Conservation (phyloP, 2,888 invertebrate genomes). For the Melipona bicolor region DNA sequence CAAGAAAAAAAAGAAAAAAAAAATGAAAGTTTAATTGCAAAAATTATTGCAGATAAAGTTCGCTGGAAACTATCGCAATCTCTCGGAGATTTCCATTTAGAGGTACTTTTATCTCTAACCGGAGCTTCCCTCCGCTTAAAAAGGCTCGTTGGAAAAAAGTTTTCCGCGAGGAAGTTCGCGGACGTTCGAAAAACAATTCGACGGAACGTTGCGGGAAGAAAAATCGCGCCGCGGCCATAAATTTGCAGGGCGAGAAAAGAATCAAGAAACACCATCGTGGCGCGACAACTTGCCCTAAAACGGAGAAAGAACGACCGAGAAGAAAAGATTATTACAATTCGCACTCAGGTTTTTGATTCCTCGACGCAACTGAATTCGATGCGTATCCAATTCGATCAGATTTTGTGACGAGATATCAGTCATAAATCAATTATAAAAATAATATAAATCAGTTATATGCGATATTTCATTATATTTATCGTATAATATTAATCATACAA, state of each 20-base stretch:
- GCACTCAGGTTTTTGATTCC: too few species aligned
- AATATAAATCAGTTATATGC: too few species aligned
- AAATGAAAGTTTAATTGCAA: background rate
- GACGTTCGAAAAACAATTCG: constrained; percentile 9
- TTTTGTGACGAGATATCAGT: too few species aligned
- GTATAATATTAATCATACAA: too few species aligned
- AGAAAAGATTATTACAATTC: too few species aligned
- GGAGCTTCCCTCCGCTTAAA: constrained; percentile 2
- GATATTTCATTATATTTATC: too few species aligned
- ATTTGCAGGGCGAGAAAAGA: background rate
- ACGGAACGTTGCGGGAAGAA: background rate
- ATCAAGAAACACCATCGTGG: background rate
- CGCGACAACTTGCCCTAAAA: background rate
- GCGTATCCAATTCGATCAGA: too few species aligned
- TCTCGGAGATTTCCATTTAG: constrained; percentile 1
- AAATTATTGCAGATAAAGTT: background rate
- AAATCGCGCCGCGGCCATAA: background rate
- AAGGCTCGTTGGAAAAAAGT: background rate
- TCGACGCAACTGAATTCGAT: too few species aligned
- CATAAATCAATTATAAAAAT: too few species aligned
- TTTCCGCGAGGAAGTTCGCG: background rate
- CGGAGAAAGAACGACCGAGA: too few species aligned
- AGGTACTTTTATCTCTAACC: constrained; percentile 14
- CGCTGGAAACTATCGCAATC: constrained; percentile 9
- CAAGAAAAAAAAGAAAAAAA: too few species aligned